phyloP scores from a whole-genome alignment of 2,113 vertebrate genomes.

The Anhinga rufa region DNA sequence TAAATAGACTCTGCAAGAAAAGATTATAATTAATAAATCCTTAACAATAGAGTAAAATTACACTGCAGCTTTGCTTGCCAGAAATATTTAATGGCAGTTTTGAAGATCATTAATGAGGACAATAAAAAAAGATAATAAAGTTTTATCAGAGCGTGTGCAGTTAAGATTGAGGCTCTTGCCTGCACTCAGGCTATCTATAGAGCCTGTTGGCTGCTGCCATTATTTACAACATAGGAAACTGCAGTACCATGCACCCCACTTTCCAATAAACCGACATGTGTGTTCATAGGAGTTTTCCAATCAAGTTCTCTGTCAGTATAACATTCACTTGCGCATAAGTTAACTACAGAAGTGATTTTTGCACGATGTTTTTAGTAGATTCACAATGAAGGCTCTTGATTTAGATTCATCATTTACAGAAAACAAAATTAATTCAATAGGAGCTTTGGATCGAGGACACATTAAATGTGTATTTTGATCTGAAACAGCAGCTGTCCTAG shows the following conservation, averaged over 20 bases:
- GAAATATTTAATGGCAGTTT: conserved; percentile 54
- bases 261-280: not conserved
- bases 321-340: not conserved
- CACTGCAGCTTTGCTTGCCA: conserved; percentile 32
- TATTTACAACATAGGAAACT: not conserved
- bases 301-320: not conserved
- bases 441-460: not conserved
- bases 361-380: not conserved
- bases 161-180: not conserved
- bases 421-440: not conserved
- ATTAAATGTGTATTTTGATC: not conserved
- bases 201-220: not conserved
- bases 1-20: conserved; percentile 66
- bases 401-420: not conserved
- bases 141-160: conserved; percentile 19
- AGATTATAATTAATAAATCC: conserved; percentile 72
- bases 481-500: not conserved
- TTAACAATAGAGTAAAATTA: conserved; percentile 60
- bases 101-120: conserved; percentile 47
- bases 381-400: not conserved
- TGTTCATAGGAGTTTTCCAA: not conserved
- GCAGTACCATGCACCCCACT: not conserved
- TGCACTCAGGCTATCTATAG: not conserved
- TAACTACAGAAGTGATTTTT: not conserved
- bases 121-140: conserved; percentile 17